Conservation (phyloP, 2,797 vertebrate species). For the Rhinophrynus dorsalis region DNA sequence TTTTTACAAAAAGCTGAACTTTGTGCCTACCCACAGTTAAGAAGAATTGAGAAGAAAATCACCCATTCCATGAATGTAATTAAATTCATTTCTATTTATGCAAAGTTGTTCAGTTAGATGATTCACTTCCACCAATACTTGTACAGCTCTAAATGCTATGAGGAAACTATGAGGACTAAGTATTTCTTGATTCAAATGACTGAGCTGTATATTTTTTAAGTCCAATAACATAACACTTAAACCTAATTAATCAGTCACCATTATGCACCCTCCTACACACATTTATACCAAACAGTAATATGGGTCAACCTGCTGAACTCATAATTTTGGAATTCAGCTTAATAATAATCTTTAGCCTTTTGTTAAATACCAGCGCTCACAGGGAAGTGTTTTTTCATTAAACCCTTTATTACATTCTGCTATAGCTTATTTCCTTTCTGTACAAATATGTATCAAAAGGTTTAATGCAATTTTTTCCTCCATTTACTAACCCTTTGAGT, state of each 20-base stretch:
- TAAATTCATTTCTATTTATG: not conserved
- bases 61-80: not conserved
- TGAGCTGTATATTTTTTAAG: not conserved
- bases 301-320: not conserved
- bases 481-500: too few species aligned
- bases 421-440: not conserved
- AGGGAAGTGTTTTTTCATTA: not conserved
- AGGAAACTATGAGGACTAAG: not conserved
- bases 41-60: not conserved
- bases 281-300: not conserved
- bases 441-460: too few species aligned
- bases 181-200: not conserved
- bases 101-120: not conserved
- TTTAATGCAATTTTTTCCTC: too few species aligned
- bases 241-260: conserved; percentile 21
- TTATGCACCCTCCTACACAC: conserved; percentile 10
- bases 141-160: not conserved
- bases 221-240: not conserved
- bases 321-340: not conserved
- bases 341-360: not conserved
- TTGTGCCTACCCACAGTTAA: not conserved
- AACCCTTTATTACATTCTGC: not conserved
- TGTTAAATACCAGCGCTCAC: not conserved
- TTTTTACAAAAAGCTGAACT: not conserved
- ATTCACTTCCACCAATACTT: not conserved